Evolutionary conservation across 2,888 invertebrate genomes (phyloP).

Genomic region (Thera obeliscata): DNA sequence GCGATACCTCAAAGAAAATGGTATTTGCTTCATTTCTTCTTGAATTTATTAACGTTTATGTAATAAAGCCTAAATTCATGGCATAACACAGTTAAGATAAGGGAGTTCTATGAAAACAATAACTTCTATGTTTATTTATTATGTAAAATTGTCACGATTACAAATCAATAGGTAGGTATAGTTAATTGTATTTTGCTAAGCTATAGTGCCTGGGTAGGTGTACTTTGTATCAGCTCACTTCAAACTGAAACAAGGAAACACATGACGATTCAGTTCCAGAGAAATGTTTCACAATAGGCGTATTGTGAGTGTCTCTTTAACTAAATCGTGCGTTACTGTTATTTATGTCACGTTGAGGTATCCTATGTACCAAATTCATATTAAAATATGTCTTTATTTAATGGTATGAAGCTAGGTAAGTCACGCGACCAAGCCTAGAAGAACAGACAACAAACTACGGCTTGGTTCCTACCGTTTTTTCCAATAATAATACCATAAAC

Average conservation of each 20-base stretch:
- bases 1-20: slow-evolving; percentile 12
- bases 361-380: not conserved
- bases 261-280: too few relatives aligned
- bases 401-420: too few relatives aligned
- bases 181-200: not conserved
- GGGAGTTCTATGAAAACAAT: not conserved
- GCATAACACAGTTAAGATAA: not conserved
- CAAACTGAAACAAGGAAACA: not conserved
- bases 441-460: too few relatives aligned
- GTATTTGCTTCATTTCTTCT: not conserved
- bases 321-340: too few relatives aligned
- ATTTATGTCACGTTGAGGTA: too few relatives aligned
- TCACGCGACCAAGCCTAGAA: too few relatives aligned
- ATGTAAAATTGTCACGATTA: slow-evolving; percentile 9
- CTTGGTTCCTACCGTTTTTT: too few relatives aligned
- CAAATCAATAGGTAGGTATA: not conserved
- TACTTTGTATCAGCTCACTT: not conserved
- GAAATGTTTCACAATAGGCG: too few relatives aligned
- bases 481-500: too few relatives aligned
- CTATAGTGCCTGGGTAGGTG: not conserved
- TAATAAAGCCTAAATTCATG: slow-evolving; percentile 3
- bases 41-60: slow-evolving; percentile 3
- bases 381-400: too few relatives aligned
- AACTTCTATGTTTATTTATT: not conserved
- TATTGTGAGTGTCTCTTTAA: too few relatives aligned